Evolutionary conservation across 1,140 invertebrate species (phyloP), one percentile per base, ranked within the genome.

Genomic region (Cotesia typhae): DNA sequence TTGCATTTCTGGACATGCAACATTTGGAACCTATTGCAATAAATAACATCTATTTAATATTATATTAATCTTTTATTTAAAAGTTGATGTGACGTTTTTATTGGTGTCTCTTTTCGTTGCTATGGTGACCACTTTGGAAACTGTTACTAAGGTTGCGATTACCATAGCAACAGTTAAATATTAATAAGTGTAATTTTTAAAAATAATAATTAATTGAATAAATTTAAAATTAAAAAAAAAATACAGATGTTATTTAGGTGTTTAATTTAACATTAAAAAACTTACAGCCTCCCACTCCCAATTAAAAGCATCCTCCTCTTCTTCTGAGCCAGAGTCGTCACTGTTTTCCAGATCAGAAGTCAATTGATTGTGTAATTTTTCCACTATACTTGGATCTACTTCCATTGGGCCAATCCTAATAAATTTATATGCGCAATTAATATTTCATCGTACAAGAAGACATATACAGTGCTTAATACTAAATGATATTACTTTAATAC

Each of bases 281-380:
- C 87, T 86, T 85, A 92, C 91, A 72, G 90, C 88, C 84, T 92
- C 91, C 91, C 91, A 92, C 80, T 91, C 91, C 78, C 87, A 87
- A 64, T 90, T 90, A 73, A 91, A 83, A 28, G 87, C 87, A 76
- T 90, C 90, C 76, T 92, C 90, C 77, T 92, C 91, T 81, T 92
- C 91, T 36, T 86, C 85, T 2, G 91, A 92, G 81, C 90, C 90
- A 17, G 90, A 91, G 82, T 91, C 90, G 28, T 91, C 90, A 38
- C 88, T 89, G 63, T 88, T 88, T 76, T 90, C 90, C 60, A 92
- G 84, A 82, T 90, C 88, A 63, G 85, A 81, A 61, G 87, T 80
- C 75, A 92, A 83, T 71, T 89, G 87, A 75, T 91, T 90, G 76
- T 93, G 91, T 57, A 93, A 85, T 12, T 89, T 87, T 76, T 80